Evolutionary conservation across 2,888 invertebrate species (phyloP), one percentile per base, ranked within the genome.

Genomic region (Drosophila kanekoi): DNA sequence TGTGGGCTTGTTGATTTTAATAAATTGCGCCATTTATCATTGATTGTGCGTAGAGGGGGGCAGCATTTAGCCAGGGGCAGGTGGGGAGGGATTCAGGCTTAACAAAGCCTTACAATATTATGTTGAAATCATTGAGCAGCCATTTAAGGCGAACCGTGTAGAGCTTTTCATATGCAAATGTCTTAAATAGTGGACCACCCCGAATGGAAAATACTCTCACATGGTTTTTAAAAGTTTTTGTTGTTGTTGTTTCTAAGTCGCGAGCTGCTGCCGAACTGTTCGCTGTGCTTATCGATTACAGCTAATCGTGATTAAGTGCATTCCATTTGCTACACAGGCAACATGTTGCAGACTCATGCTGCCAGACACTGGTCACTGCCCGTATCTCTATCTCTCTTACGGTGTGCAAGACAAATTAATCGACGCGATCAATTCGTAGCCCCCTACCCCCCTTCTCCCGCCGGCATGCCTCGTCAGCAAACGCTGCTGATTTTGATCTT

Each of bases 221-320:
- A 40, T 35, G 14, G 23, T 11, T 54, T 54, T 35, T 14, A 43
- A 10, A 9, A 9, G 38, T 53, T 35, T 43, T 10, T 49, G 32
- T 43, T 23, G 40, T 28, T n/a, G 18, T 57, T 58, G 58, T 47
- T 66, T 66, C 57, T 79, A 54, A 67, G 71, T 58, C 23, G 65
- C n/a, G 60, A 58, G 57, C 62, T 70, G 68, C 65, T 67, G 44
- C 20, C 47, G 18, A 16, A 35, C 32, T 45, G 49, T 51, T 60
- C 58, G 23, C 38, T 56, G 60, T 68, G 85, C 87, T 90, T 90
- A 90, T 90, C 90, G 90, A 89, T 89, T 90, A 87, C 85, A 85
- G 71, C 90, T 90, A 89, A 89, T 89, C 89, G 90, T 90, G 90
- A 89, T 89, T 90, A 89, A 89, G 90, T 89, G 90, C 90, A 89